phyloP scores from a whole-genome alignment of 2,797 vertebrate species.

The Falco concolor region DNA sequence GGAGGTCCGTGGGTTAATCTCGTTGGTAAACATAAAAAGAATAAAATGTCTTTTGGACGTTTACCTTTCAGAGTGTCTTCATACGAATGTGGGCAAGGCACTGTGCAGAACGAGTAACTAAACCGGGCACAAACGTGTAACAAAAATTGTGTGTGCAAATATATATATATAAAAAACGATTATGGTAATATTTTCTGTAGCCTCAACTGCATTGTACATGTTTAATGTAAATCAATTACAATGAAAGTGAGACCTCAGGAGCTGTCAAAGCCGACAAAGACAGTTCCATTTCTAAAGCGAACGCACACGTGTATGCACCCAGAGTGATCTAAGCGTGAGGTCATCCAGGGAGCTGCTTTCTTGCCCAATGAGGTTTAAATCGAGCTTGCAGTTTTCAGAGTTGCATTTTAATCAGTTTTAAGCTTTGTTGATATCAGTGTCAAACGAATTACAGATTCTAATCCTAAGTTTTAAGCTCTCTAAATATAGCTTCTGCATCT shows the following conservation, averaged over 20 bases:
- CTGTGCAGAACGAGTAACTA: neutral
- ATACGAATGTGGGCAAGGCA: neutral
- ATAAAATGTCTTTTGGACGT: neutral
- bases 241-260: neutral
- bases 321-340: neutral
- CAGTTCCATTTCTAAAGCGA: rapidly evolving
- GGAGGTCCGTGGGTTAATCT: neutral
- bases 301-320: rapidly evolving
- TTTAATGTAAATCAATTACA: neutral
- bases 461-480: neutral
- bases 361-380: neutral
- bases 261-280: neutral
- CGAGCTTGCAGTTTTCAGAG: neutral
- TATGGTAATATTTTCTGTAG: neutral
- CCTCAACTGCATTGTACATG: neutral
- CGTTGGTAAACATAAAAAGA: neutral
- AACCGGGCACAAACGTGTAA: neutral
- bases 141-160: too few species aligned
- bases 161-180: rapidly evolving
- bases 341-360: neutral
- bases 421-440: neutral
- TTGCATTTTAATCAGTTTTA: neutral
- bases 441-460: neutral
- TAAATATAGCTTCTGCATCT: neutral
- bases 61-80: neutral